These are phyloP conservation scores for Mesocricetus auratus DNA, from an alignment of 2,113 vertebrate genomes.

Conservation along the genomic window DNA sequence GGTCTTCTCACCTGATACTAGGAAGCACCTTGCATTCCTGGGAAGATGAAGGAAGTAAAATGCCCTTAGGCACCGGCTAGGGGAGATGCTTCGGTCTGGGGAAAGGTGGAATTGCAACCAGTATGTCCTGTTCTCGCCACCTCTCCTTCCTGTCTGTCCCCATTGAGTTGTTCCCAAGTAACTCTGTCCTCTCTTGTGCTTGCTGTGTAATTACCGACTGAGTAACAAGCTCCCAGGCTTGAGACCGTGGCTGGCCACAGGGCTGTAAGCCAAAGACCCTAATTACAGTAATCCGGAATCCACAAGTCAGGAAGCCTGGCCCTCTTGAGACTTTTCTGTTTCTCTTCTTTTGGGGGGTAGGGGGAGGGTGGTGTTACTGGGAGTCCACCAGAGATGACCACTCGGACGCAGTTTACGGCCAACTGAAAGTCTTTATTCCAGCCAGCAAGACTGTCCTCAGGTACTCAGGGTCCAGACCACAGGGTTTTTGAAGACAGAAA, in stretches of 20 bases:
- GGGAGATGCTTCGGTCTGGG: background rate
- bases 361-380: accelerated
- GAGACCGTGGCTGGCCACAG: background rate
- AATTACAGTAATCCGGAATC: slow-evolving; percentile 80
- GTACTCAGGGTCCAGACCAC: background rate
- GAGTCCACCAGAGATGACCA: background rate
- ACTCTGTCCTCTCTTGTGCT: background rate
- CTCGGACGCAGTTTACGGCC: background rate
- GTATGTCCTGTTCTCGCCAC: background rate
- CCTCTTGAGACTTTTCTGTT: slow-evolving; percentile 65
- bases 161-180: background rate
- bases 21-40: background rate
- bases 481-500: background rate
- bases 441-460: too few relatives aligned
- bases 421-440: background rate
- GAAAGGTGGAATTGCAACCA: background rate
- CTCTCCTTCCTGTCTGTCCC: background rate
- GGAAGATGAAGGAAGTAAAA: background rate
- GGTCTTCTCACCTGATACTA: background rate
- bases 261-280: slow-evolving; percentile 75
- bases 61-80: background rate
- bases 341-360: background rate
- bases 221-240: slow-evolving; percentile 41
- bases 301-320: slow-evolving; percentile 79
- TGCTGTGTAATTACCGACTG: slow-evolving; percentile 47